Evolutionary conservation across 2,888 invertebrate genomes (phyloP).

Genomic region (Ctenicera cuprea): DNA sequence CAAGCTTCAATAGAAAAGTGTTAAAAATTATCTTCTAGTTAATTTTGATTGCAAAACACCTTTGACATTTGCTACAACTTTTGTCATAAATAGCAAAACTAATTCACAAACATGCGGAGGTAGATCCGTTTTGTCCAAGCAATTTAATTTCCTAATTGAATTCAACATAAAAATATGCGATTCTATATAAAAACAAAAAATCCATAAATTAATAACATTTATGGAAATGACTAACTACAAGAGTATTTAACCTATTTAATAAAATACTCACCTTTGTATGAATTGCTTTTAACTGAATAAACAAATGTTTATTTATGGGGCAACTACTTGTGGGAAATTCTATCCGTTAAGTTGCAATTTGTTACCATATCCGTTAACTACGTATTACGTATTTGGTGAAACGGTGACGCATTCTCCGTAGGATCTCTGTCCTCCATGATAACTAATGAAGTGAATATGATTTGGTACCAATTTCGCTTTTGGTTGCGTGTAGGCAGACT

Average conservation of each 20-base stretch:
- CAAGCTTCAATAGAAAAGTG: no score
- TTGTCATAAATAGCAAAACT: no score
- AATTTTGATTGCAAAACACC: no score
- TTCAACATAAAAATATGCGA: no score
- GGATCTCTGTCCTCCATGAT: slow-evolving; percentile 17
- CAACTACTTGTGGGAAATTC: slow-evolving; percentile 30
- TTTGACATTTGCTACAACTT: no score
- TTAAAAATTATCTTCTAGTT: no score
- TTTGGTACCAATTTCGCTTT: not conserved
- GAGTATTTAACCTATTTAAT: not conserved
- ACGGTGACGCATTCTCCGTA: slow-evolving; percentile 38
- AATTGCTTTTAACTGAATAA: slow-evolving; percentile 8
- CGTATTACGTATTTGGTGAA: slow-evolving; percentile 32
- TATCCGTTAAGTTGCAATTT: slow-evolving; percentile 19
- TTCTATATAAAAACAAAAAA: no score
- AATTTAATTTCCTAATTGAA: no score
- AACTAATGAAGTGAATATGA: slow-evolving; percentile 16
- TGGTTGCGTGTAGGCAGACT: not conserved
- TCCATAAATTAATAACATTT: no score
- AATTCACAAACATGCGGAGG: no score
- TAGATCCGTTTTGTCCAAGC: no score
- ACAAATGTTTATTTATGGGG: slow-evolving; percentile 16
- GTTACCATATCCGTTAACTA: slow-evolving; percentile 29
- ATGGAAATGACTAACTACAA: no score
- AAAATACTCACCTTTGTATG: slow-evolving; percentile 15